Base-by-base conservation (phyloP, 2,888 invertebrate species). In the Lasius platythorax region DNA sequence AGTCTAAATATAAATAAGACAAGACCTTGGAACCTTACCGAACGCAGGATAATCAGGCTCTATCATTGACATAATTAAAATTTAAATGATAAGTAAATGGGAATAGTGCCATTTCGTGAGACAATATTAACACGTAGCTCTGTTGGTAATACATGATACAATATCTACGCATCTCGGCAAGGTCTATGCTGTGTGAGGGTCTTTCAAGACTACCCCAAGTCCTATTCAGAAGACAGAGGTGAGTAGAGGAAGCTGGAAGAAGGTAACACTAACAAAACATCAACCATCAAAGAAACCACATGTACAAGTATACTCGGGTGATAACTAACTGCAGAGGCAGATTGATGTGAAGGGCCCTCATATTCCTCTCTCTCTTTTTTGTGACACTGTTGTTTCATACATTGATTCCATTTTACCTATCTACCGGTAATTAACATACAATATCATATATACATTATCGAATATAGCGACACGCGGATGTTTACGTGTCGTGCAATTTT, bases 111-210 rank as follows among this genome's bases (percentile, higher is more conserved):
- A 95, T 94, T 95, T 95, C 95, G 95, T 95, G 94, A 95, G 94
- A 95, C 92, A 94, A 95, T 95, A 95, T 95, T 95, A 95, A 95
- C 94, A 95, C 95, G 95, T 95, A 95, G 95, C 94, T 95, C 95
- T 95, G 95, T 95, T 95, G 95, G 94, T 94, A 95, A 95, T 95
- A 94, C 95, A 95, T 95, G 95, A 95, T 95, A 95, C 95, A 94
- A 95, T 94, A 94, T 95, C 95, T 95, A 94, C 94, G 94, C 95
- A 94, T 93, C 94, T 95, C 93, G 95, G 94, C 95, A 95, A 95
- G 95, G 94, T 95, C 95, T 94, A 94, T 94, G 95, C 95, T 95
- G 95, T 94, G 93, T 93, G 94, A 95, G 95, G 95, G 95, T 95
- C 95, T 95, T 94, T 94, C 95, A 94, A 94, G 95, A 94, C 94